Conservation (phyloP, 2,888 invertebrate species). For the Yponomeuta malinellus region DNA sequence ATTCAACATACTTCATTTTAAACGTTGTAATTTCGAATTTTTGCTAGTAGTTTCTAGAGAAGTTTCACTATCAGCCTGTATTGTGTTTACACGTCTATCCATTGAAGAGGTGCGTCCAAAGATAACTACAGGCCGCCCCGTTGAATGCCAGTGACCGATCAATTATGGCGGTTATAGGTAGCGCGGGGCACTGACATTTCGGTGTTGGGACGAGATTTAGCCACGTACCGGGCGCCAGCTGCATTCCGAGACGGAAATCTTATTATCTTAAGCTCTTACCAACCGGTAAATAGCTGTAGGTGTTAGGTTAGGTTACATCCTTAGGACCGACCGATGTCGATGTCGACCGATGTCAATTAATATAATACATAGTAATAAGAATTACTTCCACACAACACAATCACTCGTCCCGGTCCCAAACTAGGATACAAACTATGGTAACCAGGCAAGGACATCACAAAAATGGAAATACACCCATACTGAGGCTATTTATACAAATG, state of each 20-base stretch:
- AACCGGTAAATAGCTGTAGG: background rate
- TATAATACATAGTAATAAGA: too few relatives aligned
- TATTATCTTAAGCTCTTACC: background rate
- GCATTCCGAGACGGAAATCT: background rate
- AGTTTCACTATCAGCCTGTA: background rate
- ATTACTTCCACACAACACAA: too few relatives aligned
- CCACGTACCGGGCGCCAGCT: background rate
- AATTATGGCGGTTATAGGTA: constrained; percentile 42
- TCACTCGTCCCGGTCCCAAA: too few relatives aligned
- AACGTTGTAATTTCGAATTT: too few relatives aligned
- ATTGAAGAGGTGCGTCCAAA: constrained; percentile 38
- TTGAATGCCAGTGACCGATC: constrained; percentile 61
- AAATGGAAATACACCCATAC: too few relatives aligned
- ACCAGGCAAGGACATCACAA: too few relatives aligned
- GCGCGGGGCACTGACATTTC: constrained; percentile 59
- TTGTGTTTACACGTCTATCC: constrained; percentile 11
- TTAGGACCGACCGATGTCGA: too few relatives aligned
- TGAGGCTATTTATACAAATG: too few relatives aligned
- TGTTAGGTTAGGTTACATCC: too few relatives aligned
- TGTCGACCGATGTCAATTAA: too few relatives aligned
- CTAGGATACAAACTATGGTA: too few relatives aligned
- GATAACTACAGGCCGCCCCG: constrained; percentile 36
- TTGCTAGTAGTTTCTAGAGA: background rate
- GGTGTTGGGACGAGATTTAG: constrained; percentile 9
- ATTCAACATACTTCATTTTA: too few relatives aligned